phyloP scores from a whole-genome alignment of 2,888 invertebrate species.

The Machimus rusticus region DNA sequence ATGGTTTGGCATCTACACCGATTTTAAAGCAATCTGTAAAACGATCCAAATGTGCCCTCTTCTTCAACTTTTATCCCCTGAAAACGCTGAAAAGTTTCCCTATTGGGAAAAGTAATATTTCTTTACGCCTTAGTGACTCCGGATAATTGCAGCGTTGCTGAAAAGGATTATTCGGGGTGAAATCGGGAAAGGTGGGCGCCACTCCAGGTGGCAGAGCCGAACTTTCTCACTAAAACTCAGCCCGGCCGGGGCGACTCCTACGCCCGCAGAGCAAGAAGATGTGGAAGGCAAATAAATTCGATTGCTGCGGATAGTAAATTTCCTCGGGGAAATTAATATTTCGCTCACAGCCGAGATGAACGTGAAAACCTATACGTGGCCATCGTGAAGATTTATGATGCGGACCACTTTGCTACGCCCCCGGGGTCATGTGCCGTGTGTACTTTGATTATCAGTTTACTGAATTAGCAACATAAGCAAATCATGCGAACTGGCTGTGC shows the following conservation, averaged over 20 bases:
- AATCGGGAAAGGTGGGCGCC: background rate
- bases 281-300: background rate
- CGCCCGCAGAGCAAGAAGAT: background rate
- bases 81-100: background rate
- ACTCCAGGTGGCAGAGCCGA: background rate
- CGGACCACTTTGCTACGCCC: background rate
- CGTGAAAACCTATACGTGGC: background rate
- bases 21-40: background rate
- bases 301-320: background rate
- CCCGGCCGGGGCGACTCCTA: background rate
- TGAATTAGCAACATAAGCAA: background rate
- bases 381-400: background rate
- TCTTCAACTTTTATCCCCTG: background rate
- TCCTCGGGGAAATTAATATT: constrained; percentile 24
- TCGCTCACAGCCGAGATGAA: background rate
- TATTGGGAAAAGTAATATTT: background rate
- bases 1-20: background rate
- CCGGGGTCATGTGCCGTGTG: background rate
- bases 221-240: background rate
- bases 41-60: background rate
- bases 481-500: background rate
- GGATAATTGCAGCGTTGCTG: background rate
- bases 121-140: background rate
- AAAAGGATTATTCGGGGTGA: background rate
- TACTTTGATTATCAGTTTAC: background rate